Evolutionary conservation across 35 echinoderm and acorn worm species (phyloP).

Genomic region (Ophiothrix spiculata): DNA sequence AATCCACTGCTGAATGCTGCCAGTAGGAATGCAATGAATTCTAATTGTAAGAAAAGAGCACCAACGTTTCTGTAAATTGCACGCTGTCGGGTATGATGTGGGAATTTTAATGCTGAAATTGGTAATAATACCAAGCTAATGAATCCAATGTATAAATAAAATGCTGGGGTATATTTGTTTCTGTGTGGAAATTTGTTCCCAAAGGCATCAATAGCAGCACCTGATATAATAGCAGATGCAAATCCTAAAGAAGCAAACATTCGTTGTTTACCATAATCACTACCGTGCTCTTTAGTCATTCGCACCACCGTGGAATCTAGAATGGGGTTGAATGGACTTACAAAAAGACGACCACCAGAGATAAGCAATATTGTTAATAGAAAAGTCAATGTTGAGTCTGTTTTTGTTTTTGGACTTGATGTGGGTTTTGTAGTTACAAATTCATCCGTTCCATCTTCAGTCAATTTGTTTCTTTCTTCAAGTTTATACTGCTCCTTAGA

Average conservation of each 20-base stretch:
- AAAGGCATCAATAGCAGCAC: not conserved
- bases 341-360: not conserved
- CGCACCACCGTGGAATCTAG: not conserved
- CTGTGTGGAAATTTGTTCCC: not conserved
- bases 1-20: constrained; percentile 22
- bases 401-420: not conserved
- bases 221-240: not conserved
- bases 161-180: not conserved
- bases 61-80: constrained; percentile 2
- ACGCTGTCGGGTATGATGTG: not conserved
- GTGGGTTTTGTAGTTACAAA: not conserved
- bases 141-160: not conserved
- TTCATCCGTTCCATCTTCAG: not conserved
- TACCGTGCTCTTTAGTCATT: not conserved
- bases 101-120: not conserved
- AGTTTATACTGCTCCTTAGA: not conserved
- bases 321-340: not conserved
- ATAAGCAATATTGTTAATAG: not conserved
- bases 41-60: not conserved
- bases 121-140: not conserved
- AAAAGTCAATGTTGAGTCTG: not conserved
- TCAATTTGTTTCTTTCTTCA: not conserved
- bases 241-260: not conserved
- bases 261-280: not conserved
- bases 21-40: constrained; percentile 4